Base-by-base conservation (phyloP, 2,113 vertebrate species). In the Pollimyrus isidori region DNA sequence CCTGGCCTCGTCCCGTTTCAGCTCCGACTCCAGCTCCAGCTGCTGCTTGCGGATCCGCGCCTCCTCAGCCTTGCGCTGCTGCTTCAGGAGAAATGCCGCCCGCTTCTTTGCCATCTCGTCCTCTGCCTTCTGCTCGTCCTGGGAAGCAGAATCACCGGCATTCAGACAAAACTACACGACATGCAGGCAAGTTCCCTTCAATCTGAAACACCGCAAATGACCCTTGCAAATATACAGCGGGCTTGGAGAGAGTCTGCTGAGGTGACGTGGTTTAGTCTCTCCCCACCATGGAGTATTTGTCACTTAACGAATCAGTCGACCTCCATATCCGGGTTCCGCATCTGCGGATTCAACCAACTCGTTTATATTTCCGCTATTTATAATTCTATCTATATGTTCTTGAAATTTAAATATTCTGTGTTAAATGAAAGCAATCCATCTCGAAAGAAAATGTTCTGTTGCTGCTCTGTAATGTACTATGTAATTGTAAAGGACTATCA, bases 21-120 rank as follows among this genome's bases (percentile, higher is more conserved):
- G 94, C 23, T 99, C 98, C 0, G 96, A 97, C 49, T 99, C 98
- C 0, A 92, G 97, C 91, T 99, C 98, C 73, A 98, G 94, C 92
- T 97, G 97, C 92, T 96, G 97, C 86, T 98, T 98, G 3, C 98
- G 93, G 15, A 96, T 30, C 0, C 98, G 96, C 0, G 97, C 94
- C 94, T 99, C 98, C 91, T 99, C 97, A 0, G 98, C 98, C 93
- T 99, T 99, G 90, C 97, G 97, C 94, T 99, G 98, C 94, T 98
- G 98, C 15, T 98, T 98, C 48, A 98, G 92, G 0, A 99, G 96
- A 93, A 99, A 99, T 0, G 97, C 98, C 0, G 98, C 98, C 0
- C 98, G 97, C 13, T 97, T 98, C 80, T 98, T 98, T 0, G 97
- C 98, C 1, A 99, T 94, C 92, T 99, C 98, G 0, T 99, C 98